Percentiles rank a stretch among this genome's conserved stretches.
These are phyloP conservation scores for Zonitis immaculata DNA, from an alignment of 2,888 invertebrate genomes.

Conservation along the genomic window DNA sequence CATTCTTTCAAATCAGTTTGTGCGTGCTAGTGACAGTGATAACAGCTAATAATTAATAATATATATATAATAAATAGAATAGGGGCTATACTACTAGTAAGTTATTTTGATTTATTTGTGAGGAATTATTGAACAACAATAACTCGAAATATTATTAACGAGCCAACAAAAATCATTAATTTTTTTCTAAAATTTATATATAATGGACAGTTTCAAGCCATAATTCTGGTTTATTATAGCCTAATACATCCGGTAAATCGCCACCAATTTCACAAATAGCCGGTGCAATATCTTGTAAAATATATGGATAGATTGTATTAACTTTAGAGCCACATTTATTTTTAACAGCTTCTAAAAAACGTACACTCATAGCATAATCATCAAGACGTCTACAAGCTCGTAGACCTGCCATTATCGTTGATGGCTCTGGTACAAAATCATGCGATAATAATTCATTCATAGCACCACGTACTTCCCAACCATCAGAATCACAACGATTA, in stretches of 20 bases:
- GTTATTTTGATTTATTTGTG: too few relatives aligned
- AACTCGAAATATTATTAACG: too few relatives aligned
- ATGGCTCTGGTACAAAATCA: conserved; percentile 59
- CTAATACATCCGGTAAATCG: conserved; percentile 88
- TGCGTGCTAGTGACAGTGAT: conserved; percentile 43
- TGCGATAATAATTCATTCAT: conserved; percentile 54
- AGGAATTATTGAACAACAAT: background rate
- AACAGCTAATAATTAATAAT: too few relatives aligned
- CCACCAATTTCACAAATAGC: conserved; percentile 90
- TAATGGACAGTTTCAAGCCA: conserved; percentile 39
- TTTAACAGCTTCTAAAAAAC: conserved; percentile 86
- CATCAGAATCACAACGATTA: conserved; percentile 80
- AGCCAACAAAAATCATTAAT: background rate
- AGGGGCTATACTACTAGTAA: conserved; percentile 38
- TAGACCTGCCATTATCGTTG: conserved; percentile 55
- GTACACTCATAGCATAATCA: conserved; percentile 60
- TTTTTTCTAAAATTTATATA: background rate
- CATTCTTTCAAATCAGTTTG: conserved; percentile 34
- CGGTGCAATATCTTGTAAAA: conserved; percentile 84
- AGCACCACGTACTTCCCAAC: conserved; percentile 64
- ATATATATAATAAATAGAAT: too few relatives aligned
- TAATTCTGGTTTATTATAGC: conserved; percentile 95
- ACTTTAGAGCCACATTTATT: conserved; percentile 74
- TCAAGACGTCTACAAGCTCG: conserved; percentile 62
- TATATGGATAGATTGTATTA: conserved; percentile 79